Base-by-base conservation (phyloP, 2,888 invertebrate genomes). In the Philereme vetulata region DNA sequence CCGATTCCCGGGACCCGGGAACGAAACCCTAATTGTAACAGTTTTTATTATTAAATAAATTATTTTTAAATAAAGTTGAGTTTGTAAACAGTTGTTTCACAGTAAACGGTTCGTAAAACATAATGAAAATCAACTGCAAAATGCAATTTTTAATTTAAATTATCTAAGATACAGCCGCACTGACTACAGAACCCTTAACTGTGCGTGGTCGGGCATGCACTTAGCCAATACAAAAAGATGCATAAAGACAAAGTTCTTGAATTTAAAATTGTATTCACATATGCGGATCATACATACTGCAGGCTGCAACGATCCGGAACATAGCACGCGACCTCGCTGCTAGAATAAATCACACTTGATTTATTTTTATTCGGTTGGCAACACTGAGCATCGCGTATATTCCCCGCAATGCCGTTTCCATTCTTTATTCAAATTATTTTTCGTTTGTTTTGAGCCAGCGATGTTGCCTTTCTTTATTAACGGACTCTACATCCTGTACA, bases 331-430 rank as follows among this genome's bases (percentile, higher is more conserved):
- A 84, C 82, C 77, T 76, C 77, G 78, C 74, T 72, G 78, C 78
- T 75, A 74, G 81, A 82, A 88, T 91, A 90, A 89, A 92, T 91
- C 90, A 89, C 84, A 71, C 71, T 81, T 90, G 91, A 92, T 91
- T 90, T 92, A 92, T 91, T 89, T 90, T 90, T 88, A 90, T 90
- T 87, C 82, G 82, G 83, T 81, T 86, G 86, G 85, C 86, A 88
- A 79, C 81, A 77, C 77, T 77, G 82, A 78, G 75, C 72, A 72
- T 70, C 70, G 75, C 75, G 78, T 77, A 77, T 72, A 76, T 76
- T 82, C 70, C 73, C 76, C 75, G 79, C 77, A 78, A 70, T 80
- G 76, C 75, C 74, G 77, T 78, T 80, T 72, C 67, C 72, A 78
- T 84, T 79, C 79, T 81, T 85, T 84, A 81, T 83, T 84, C 77